phyloP scores from a whole-genome alignment of 1,140 invertebrate species.

The Brachionus manjavacas region DNA sequence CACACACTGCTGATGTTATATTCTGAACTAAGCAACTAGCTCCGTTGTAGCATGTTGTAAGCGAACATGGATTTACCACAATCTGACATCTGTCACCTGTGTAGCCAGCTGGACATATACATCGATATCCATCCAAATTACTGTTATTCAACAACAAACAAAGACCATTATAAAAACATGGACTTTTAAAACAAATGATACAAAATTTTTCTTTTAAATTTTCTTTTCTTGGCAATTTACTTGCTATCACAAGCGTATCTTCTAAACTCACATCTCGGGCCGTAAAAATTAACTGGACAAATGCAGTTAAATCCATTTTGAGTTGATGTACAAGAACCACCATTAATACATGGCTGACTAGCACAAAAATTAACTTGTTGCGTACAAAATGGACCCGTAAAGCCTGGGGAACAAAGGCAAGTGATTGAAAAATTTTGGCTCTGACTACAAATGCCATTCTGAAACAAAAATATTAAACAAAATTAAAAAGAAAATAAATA shows the following conservation, averaged over 20 bases:
- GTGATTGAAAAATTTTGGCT: background rate
- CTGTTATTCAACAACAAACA: background rate
- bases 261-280: constrained; percentile 42
- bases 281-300: constrained; percentile 32
- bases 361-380: constrained; percentile 84
- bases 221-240: background rate
- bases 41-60: constrained; percentile 40
- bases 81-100: constrained; percentile 42
- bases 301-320: constrained; percentile 48
- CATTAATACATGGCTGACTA: constrained; percentile 70
- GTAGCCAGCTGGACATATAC: constrained; percentile 45
- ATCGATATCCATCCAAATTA: constrained; percentile 3
- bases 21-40: constrained; percentile 28
- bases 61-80: constrained; percentile 44
- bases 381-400: constrained; percentile 65
- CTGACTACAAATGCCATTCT: constrained; percentile 29
- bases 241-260: constrained; percentile 25
- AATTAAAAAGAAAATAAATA: too few species aligned
- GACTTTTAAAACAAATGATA: background rate
- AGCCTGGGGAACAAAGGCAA: constrained; percentile 46
- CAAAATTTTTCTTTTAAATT: background rate
- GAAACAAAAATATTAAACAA: background rate
- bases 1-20: constrained; percentile 3
- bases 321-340: constrained; percentile 44
- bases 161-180: constrained; percentile 29